Evolutionary conservation across 2,797 vertebrate genomes (phyloP).

Genomic region (Apogon talboti): DNA sequence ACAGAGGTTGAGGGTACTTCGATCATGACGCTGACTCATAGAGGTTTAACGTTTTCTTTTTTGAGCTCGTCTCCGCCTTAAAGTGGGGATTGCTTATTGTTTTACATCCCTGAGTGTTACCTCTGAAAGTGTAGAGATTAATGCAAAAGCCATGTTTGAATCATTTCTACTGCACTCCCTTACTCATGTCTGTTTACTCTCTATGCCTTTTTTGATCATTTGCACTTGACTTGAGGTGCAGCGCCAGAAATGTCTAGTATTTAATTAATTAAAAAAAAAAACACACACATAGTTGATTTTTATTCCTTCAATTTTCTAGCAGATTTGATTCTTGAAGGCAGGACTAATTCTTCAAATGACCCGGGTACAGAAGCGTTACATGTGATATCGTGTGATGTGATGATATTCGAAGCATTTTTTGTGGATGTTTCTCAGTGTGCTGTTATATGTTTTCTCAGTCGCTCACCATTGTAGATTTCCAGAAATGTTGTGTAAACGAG

Average conservation of each 20-base stretch:
- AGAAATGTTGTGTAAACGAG: constrained; percentile 2
- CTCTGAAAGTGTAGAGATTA: constrained; percentile 23
- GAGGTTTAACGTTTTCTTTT: constrained; percentile 31
- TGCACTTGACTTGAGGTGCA: constrained; percentile 60
- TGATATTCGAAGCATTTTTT: no score
- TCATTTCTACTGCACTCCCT: constrained; percentile 11
- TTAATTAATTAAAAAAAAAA: constrained; percentile 21
- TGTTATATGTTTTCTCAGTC: no score
- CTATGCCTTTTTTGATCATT: constrained; percentile 62
- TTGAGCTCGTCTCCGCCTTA: constrained; percentile 53
- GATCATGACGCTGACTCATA: background rate
- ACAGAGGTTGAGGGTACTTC: constrained; percentile 9
- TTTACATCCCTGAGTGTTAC: constrained; percentile 23
- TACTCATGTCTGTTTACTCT: constrained; percentile 20
- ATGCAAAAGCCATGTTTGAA: constrained; percentile 20
- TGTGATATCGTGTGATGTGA: no score
- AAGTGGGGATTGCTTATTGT: constrained; percentile 4
- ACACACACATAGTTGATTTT: constrained; percentile 3
- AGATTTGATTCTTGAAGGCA: constrained; percentile 19
- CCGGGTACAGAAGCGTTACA: no score
- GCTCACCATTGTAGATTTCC: no score
- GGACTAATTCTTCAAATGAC: no score
- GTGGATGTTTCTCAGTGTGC: no score
- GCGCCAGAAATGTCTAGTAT: constrained; percentile 36
- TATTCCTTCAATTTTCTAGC: constrained; percentile 19